Conservation (phyloP, 2,797 vertebrate species). For the Distichodus sexfasciatus region DNA sequence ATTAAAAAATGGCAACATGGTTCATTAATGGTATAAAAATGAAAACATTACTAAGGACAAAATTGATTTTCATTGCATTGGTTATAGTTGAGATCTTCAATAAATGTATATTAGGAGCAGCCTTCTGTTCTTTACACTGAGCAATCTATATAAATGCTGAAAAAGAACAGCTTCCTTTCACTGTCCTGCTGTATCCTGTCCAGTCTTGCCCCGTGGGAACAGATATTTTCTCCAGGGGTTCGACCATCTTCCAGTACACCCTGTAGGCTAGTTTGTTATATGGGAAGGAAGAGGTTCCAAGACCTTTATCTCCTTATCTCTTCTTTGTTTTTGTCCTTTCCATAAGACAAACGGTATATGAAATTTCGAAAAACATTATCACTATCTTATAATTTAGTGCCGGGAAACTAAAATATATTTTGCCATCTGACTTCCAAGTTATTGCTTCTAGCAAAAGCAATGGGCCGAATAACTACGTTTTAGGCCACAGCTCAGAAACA, state of each 20-base stretch:
- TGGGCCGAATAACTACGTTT: neutral
- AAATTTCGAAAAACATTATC: too few species aligned
- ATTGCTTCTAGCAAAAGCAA: neutral
- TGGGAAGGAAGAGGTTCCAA: neutral
- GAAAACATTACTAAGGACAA: too few species aligned
- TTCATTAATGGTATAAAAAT: too few species aligned
- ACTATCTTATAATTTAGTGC: neutral
- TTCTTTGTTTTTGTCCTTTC: neutral
- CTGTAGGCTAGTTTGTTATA: neutral
- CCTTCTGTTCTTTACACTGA: too few species aligned
- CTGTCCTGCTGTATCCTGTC: neutral
- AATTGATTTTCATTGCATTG: too few species aligned
- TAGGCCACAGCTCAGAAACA: slow-evolving; percentile 13
- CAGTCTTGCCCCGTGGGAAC: slow-evolving; percentile 1
- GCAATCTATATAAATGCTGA: neutral
- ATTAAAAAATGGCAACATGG: too few species aligned
- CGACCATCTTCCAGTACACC: neutral
- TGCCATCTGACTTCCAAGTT: neutral
- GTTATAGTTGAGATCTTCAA: too few species aligned
- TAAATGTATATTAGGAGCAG: too few species aligned
- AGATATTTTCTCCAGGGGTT: neutral
- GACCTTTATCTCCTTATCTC: slow-evolving; percentile 23
- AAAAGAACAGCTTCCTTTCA: neutral
- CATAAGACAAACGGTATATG: too few species aligned
- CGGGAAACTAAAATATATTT: neutral